phyloP scores from a whole-genome alignment of 2,888 invertebrate species.

The Thymelicus sylvestris region DNA sequence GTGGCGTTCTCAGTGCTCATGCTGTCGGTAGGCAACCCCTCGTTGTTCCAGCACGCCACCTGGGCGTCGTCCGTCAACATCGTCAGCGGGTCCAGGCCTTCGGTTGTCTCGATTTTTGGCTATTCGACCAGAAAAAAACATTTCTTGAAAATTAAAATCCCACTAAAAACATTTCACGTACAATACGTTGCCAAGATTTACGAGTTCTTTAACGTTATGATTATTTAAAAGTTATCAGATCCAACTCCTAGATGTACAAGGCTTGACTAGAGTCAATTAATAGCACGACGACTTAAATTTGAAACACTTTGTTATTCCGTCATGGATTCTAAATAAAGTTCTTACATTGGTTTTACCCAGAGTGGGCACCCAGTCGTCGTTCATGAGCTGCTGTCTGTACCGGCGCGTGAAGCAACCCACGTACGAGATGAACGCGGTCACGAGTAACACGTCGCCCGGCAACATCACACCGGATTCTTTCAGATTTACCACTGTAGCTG shows the following conservation, averaged over 20 bases:
- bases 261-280: too few relatives aligned
- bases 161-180: too few relatives aligned
- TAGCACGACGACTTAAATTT: too few relatives aligned
- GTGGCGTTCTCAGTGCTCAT: conserved; percentile 98
- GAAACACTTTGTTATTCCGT: too few relatives aligned
- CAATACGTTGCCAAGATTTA: too few relatives aligned
- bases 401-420: conserved; percentile 96
- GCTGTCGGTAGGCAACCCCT: conserved; percentile 94
- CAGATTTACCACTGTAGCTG: conserved; percentile 82
- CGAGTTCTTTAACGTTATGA: too few relatives aligned
- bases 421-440: conserved; percentile 97
- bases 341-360: conserved; percentile 87
- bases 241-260: too few relatives aligned
- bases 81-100: conserved; percentile 91
- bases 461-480: conserved; percentile 90
- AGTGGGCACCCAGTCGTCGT: conserved; percentile 92
- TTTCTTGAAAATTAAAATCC: not conserved
- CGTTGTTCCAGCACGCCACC: conserved; percentile 97
- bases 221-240: too few relatives aligned
- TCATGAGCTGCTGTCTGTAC: conserved; percentile 91
- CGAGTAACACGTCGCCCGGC: conserved; percentile 94
- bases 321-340: conserved; percentile 17
- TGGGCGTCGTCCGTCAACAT: conserved; percentile 96
- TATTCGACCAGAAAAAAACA: conserved; percentile 54
- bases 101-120: conserved; percentile 91